Evolutionary conservation across 2,888 invertebrate species (phyloP), one percentile per base, ranked within the genome.

Genomic region (Nemurella pictetii): DNA sequence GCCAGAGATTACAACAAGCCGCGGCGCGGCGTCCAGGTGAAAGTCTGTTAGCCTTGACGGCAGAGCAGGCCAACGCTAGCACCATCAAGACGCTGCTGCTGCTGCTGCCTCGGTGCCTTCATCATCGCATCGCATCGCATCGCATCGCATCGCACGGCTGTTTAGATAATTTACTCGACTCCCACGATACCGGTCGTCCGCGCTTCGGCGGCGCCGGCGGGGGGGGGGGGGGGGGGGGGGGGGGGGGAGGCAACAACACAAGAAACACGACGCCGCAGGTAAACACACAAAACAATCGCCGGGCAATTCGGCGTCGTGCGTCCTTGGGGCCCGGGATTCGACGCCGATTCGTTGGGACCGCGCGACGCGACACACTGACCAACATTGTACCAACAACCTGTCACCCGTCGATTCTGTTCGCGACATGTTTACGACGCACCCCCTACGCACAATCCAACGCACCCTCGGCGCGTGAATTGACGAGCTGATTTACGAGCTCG

Each of bases 11-110:
- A 78, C 78, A 78, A 28, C 78, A 78, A 30, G 78, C 28, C 12
- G 55, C 55, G 2, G 55, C 32, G 32, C 32, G 9, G 32, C 32
- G 32, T 32, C 4, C 32, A 12, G 30, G 78, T 78, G 78, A 78
- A 78, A 78, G 78, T 55, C 78, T 12, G 4, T 5, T 30, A 30
- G 78, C 78, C 78, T 78, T 78, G 78, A 78, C 28, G 27, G 75
- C n/a, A 30, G 25, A 77, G 32, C 32, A 3, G 3, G 32, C 32
- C 32, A n/a, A n/a, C 32, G 32, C 32, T 9, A 32, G n/a, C 55
- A 55, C 55, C 55, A 55, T 55, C 55, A 12, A 20, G 20, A 55
- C 20, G 20, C 9, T 20, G 12, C 55, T n/a, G n/a, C n/a, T n/a
- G n/a, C n/a, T n/a, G n/a, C 77, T 28, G 83, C 35, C n/a, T 75